These are phyloP conservation scores for Neofelis nebulosa DNA, from an alignment of 2,113 vertebrate genomes.

Conservation along the genomic window DNA sequence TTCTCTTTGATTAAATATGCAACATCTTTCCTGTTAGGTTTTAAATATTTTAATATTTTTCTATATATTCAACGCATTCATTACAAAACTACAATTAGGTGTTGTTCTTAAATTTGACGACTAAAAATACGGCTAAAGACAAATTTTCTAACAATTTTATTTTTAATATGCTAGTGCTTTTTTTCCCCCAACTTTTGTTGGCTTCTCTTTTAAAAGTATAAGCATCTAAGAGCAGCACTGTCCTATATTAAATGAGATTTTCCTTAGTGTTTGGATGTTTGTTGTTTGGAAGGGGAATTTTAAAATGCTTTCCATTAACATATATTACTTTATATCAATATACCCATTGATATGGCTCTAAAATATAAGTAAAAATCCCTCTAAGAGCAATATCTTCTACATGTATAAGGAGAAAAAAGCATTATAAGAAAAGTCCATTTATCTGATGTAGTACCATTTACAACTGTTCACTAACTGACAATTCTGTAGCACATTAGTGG, in stretches of 20 bases:
- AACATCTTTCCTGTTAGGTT: background rate
- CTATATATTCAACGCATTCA: background rate
- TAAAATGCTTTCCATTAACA: background rate
- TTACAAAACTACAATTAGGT: constrained; percentile 31
- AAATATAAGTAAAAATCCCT: background rate
- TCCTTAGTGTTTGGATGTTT: constrained; percentile 33
- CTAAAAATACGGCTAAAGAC: background rate
- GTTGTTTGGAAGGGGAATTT: constrained; percentile 3
- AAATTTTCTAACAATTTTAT: constrained; percentile 1
- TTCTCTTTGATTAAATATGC: background rate
- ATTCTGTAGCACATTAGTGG: background rate
- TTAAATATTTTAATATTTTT: constrained; percentile 25
- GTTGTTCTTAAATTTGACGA: constrained; percentile 53
- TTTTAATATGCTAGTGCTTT: background rate
- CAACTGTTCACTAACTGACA: background rate
- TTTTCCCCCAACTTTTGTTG: background rate
- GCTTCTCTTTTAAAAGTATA: background rate
- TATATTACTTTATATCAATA: background rate
- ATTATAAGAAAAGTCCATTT: background rate
- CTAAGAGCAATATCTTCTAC: background rate
- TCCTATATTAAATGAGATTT: background rate
- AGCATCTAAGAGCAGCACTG: background rate
- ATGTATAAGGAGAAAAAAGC: background rate
- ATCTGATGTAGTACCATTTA: background rate
- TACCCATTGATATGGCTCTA: background rate